Evolutionary conservation across 2,797 vertebrate species (phyloP), one percentile per base, ranked within the genome.

Genomic region (Sylvia borin): DNA sequence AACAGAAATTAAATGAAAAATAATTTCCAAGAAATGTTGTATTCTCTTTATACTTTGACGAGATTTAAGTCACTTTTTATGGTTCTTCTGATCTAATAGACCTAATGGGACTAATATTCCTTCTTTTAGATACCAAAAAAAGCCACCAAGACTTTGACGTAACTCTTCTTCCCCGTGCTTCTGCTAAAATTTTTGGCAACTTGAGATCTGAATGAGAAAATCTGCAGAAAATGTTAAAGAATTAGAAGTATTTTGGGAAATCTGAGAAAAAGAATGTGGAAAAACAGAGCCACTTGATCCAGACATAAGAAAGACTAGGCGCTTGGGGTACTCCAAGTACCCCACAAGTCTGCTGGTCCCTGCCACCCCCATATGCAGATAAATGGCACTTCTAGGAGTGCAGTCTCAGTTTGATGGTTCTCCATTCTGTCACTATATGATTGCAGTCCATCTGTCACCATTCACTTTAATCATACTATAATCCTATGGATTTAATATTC

Each of bases 351-450:
- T 42, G 31, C 21, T 54, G 45, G 12, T 26, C 31, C 22, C 50
- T 66, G 29, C 9, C 19, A 26, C 13, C 7, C 2, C 11, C 0
- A 0, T 34, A 27, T 67, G 15, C 5, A 7, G 24, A 29, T 1
- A 2, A 75, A 6, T 2, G 15, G 27, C 40, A 29, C 34, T 76
- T 64, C 57, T 50, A 38, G 22, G 34, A 78, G 8, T 10, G 14
- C 24, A 50, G 21, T 48, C 42, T 58, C 79, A 83, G n/a, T 34
- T 25, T 50, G 25, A 53, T 25, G 17, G 7, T 22, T 86, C 8
- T 68, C 18, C 32, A 26, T 25, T 71, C 53, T 38, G 15, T 43
- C 16, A 48, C 43, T 43, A 54, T 15, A 70, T 58, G 36, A 55
- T 64, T 80, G 25, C 16, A 85, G 34, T 32, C 20, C 48, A 7